Evolutionary conservation across 2,888 invertebrate species (phyloP).

Genomic region (Cheilosia scutellata): DNA sequence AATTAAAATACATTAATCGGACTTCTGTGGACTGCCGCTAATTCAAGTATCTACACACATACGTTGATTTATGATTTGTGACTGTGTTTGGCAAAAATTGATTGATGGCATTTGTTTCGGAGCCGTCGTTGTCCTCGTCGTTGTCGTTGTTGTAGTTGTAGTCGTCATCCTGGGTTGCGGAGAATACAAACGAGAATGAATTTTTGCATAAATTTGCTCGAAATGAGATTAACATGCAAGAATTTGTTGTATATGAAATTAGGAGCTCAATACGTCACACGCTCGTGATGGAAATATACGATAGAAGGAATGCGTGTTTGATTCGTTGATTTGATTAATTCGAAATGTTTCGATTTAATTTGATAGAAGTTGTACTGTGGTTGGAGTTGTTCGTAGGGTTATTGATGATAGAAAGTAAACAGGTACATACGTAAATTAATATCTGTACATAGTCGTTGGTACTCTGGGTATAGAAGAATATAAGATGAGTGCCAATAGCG

Average conservation of each 20-base stretch:
- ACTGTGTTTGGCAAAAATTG: slow-evolving; percentile 22
- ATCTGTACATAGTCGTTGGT: too few relatives aligned
- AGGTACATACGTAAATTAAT: too few relatives aligned
- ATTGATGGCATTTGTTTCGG: slow-evolving; percentile 17
- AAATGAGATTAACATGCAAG: slow-evolving; percentile 24
- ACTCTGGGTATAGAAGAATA: too few relatives aligned
- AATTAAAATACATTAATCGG: slow-evolving; percentile 41
- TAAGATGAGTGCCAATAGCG: too few relatives aligned
- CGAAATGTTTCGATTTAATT: neutral
- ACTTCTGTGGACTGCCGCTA: slow-evolving; percentile 7
- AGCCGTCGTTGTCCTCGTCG: neutral
- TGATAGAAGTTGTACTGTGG: neutral
- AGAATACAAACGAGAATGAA: slow-evolving; percentile 5
- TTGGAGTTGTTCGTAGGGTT: too few relatives aligned
- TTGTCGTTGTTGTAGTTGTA: neutral
- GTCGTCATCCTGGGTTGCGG: neutral
- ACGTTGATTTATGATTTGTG: neutral
- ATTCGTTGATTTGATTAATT: neutral
- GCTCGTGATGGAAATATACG: neutral
- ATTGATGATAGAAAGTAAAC: too few relatives aligned
- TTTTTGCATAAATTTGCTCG: slow-evolving; percentile 30
- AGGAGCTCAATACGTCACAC: neutral
- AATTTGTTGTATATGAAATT: slow-evolving; percentile 9
- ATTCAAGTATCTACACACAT: neutral
- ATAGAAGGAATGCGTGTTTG: neutral